Percentiles rank a stretch among this genome's conserved stretches.
These are phyloP conservation scores for Enteromius trimaculatus DNA, from an alignment of 2,797 vertebrate genomes.

Conservation along the genomic window DNA sequence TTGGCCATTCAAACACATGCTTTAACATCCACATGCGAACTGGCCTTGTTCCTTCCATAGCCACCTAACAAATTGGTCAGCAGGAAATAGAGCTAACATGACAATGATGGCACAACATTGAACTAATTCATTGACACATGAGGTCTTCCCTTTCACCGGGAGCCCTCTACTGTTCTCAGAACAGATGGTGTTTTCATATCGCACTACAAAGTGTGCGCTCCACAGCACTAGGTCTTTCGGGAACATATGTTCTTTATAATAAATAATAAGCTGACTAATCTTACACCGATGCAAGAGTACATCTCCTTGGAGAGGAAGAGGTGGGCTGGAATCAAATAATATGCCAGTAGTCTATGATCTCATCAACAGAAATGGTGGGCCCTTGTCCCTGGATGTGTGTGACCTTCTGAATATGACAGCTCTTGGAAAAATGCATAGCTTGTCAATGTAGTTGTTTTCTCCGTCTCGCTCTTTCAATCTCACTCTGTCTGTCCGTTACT, in stretches of 20 bases:
- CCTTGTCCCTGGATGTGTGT: conserved; percentile 66
- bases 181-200: conserved; percentile 86
- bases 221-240: conserved; percentile 74
- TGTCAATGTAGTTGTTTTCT: conserved; percentile 71
- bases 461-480: conserved; percentile 48
- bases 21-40: neutral
- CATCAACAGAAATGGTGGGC: conserved; percentile 64
- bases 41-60: neutral
- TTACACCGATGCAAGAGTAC: conserved; percentile 42
- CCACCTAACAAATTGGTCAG: conserved; percentile 70
- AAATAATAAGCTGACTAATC: conserved; percentile 65
- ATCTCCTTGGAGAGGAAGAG: conserved; percentile 13
- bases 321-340: conserved; percentile 49
- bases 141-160: conserved; percentile 61
- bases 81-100: conserved; percentile 74
- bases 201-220: conserved; percentile 76
- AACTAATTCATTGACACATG: conserved; percentile 78
- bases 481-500: conserved; percentile 27
- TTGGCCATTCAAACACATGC: neutral
- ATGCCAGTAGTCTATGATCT: conserved; percentile 43
- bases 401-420: conserved; percentile 72
- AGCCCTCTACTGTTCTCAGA: conserved; percentile 66
- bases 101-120: conserved; percentile 68
- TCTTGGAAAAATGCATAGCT: conserved; percentile 72
- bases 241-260: conserved; percentile 77